Percentiles rank a stretch among this genome's conserved stretches.
Conservation (phyloP, 2,113 vertebrate genomes). For the Pelecanus crispus region DNA sequence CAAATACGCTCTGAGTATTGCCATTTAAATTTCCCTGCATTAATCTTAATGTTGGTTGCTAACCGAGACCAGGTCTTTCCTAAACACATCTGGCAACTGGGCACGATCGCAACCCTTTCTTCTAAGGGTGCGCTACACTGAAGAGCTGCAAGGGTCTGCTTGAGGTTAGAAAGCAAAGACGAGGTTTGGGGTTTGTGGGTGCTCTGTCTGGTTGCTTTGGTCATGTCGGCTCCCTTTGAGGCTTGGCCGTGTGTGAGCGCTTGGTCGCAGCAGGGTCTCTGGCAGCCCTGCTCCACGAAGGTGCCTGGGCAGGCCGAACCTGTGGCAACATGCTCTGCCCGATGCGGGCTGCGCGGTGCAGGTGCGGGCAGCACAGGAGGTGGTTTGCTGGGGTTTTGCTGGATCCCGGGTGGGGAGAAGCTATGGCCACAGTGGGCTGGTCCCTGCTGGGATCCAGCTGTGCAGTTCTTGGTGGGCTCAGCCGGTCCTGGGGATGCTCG, state of each 20-base stretch:
- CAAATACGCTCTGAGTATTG: rapidly evolving
- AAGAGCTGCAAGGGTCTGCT: background rate
- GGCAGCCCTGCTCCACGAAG: background rate
- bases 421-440: rapidly evolving
- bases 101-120: background rate
- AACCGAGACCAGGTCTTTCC: background rate
- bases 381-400: background rate
- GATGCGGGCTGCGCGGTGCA: rapidly evolving
- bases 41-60: background rate
- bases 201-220: background rate
- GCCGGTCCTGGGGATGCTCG: background rate
- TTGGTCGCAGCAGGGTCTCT: background rate
- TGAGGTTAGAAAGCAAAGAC: background rate
- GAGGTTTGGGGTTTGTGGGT: background rate
- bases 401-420: rapidly evolving
- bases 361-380: background rate
- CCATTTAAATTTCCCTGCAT: background rate
- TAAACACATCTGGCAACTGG: background rate
- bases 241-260: rapidly evolving
- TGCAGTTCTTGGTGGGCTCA: rapidly evolving
- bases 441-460: background rate
- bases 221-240: rapidly evolving
- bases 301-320: background rate
- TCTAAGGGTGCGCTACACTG: background rate
- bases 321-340: background rate